Base-by-base conservation (phyloP, 2,797 vertebrate species). In the Choloepus didactylus region DNA sequence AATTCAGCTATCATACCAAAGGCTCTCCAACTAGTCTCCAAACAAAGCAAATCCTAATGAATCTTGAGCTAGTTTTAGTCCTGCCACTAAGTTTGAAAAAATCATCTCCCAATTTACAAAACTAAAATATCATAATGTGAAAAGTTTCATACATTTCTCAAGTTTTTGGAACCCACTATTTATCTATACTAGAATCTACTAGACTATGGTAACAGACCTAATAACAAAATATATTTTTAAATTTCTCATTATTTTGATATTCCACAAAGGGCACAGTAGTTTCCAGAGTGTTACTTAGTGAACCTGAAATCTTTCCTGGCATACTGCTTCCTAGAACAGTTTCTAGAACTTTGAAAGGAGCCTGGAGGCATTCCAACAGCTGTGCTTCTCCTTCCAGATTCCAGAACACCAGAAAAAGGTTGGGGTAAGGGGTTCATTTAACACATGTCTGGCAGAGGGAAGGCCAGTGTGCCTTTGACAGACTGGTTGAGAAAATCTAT, bases 101-200 rank as follows among this genome's bases (percentile, higher is more conserved):
- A 56, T 49, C 5, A 84, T 87, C 79, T 51, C 44, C 44, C 66
- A 94, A 56, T 82, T 95, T 73, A 75, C 25, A 80, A 76, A 90
- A 59, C 44, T 59, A 60, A 93, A 56, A 15, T 73, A 49, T 5
- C 89, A 35, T 86, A 88, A 80, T 66, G 12, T 69, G 56, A 59
- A 86, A 89, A 38, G 3, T 21, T 82, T 80, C 29, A 25, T 67
- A 77, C 49, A 69, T 69, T 93, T 81, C 84, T 87, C 41, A 83
- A 81, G 89, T 82, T 25, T 72, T 79, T 75, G 41, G 31, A 94
- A 80, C 4, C 15, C 59, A 29, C 23, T 70, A 38, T 49, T 70
- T 92, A 29, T 29, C 11, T 73, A 9, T 16, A 54, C 69, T 79
- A 70, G 67, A 87, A 70, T 88, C n/a, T 56, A 76, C 38, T 54